Base-by-base conservation (phyloP, 1,140 invertebrate genomes). In the Ericerus pela region DNA sequence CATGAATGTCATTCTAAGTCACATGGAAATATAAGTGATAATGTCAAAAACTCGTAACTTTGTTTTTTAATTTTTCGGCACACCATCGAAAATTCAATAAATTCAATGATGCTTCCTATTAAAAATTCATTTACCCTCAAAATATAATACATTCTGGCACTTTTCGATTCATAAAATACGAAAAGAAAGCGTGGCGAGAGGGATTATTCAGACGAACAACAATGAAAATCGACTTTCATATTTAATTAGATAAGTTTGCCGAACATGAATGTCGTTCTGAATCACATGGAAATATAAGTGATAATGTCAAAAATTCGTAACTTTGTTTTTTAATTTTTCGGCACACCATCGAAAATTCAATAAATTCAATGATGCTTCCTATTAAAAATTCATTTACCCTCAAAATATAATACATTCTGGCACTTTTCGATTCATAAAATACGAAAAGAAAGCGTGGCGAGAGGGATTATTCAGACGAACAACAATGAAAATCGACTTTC, bases 361-460 rank as follows among this genome's bases (percentile, higher is more conserved):
- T 22, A 24, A 8, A 33, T 18, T 24, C 8, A 24, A 2, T 24
- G 20, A 47, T 47, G 41, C 41, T 47, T 47, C 41, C 41, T 47
- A 24, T 47, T 24, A 24, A 47, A 24, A 47, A 10, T 47, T 47
- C 14, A 24, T 47, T 16, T 47, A 47, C 41, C 41, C 41, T 47
- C 20, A 24, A 47, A 47, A 47, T 24, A 22, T 47, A 10, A 24
- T 22, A 3, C 11, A 2, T 24, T 47, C 8, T 47, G 41, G 41
- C 41, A 47, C 41, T 47, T 47, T 47, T 4, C 41, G 22, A 47
- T 24, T 24, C 41, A 47, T 47, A 10, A 14, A 38, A 6, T n/a
- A 38, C 8, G 20, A 24, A 47, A 24, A 47, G 41, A 47, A 47
- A 47, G 41, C 41, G 41, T 47, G 41, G 41, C 41, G 41, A 47